Percentiles rank a stretch among this genome's conserved stretches.
phyloP scores from a whole-genome alignment of 2,797 vertebrate genomes.

The Sardinella longiceps region DNA sequence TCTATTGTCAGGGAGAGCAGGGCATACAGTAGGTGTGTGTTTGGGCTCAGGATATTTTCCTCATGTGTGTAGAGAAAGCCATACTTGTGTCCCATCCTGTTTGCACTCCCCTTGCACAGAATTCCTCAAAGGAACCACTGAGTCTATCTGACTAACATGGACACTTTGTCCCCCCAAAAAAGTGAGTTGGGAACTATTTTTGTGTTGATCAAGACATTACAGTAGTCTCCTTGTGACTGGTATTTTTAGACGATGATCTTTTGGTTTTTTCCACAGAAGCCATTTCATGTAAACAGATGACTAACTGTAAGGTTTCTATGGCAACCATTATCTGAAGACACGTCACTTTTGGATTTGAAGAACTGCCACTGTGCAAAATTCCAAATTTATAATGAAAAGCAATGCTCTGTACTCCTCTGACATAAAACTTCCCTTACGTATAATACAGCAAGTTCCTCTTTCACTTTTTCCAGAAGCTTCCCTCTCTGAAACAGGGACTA shows the following conservation, averaged over 20 bases:
- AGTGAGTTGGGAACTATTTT: neutral
- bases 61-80: neutral
- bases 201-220: neutral
- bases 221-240: neutral
- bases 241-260: neutral
- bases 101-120: conserved; percentile 31
- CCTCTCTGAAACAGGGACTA: neutral
- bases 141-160: neutral
- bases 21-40: conserved; percentile 8
- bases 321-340: neutral
- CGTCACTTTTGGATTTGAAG: neutral
- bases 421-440: neutral
- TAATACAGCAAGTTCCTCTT: neutral
- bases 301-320: neutral
- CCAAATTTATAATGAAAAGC: neutral
- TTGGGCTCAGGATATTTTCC: neutral
- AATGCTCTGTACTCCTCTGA: neutral
- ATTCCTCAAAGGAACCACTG: conserved; percentile 6
- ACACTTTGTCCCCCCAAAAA: neutral
- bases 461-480: neutral
- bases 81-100: conserved; percentile 46
- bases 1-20: conserved; percentile 23
- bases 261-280: neutral
- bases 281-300: neutral
- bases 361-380: neutral